These are phyloP conservation scores for Phrynosoma platyrhinos DNA, from an alignment of 2,113 vertebrate species.

Conservation along the genomic window DNA sequence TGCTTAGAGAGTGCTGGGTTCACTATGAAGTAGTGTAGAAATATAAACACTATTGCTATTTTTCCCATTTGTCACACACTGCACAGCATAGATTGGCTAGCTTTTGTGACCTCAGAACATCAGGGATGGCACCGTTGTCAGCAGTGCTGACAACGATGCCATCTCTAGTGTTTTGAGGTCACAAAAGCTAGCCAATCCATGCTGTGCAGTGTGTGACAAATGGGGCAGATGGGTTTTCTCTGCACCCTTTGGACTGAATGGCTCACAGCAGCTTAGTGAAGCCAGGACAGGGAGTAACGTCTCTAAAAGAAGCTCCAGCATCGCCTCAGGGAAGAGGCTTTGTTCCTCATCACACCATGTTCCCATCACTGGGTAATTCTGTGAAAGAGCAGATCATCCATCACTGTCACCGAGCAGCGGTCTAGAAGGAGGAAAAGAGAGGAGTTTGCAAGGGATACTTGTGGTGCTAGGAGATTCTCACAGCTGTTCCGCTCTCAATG, in stretches of 20 bases:
- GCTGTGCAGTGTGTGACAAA: neutral
- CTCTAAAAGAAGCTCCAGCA: neutral
- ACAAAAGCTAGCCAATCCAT: neutral
- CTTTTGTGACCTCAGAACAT: neutral
- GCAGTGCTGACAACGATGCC: neutral
- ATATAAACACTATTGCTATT: too few species aligned
- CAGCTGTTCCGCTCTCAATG: constrained; percentile 75
- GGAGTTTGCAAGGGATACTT: constrained; percentile 66
- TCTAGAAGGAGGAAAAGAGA: constrained; percentile 37
- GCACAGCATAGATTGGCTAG: neutral
- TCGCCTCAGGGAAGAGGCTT: neutral
- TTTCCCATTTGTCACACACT: neutral
- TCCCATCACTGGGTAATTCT: constrained; percentile 60
- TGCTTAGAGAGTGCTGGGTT: too few species aligned
- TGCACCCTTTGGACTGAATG: constrained; percentile 23
- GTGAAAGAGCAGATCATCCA: constrained; percentile 66
- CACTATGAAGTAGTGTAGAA: too few species aligned
- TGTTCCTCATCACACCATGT: neutral
- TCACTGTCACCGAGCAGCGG: constrained; percentile 66
- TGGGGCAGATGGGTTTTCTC: neutral
- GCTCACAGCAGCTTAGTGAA: constrained; percentile 44
- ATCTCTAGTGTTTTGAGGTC: neutral
- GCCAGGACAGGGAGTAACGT: constrained; percentile 38
- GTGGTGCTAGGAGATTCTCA: constrained; percentile 60
- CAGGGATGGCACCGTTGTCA: neutral